A percentile compares a stretch with the other conserved stretches of the same genome.
Evolutionary conservation across 1,140 invertebrate genomes (phyloP).

Genomic region (Pygmarrhopalites habei): DNA sequence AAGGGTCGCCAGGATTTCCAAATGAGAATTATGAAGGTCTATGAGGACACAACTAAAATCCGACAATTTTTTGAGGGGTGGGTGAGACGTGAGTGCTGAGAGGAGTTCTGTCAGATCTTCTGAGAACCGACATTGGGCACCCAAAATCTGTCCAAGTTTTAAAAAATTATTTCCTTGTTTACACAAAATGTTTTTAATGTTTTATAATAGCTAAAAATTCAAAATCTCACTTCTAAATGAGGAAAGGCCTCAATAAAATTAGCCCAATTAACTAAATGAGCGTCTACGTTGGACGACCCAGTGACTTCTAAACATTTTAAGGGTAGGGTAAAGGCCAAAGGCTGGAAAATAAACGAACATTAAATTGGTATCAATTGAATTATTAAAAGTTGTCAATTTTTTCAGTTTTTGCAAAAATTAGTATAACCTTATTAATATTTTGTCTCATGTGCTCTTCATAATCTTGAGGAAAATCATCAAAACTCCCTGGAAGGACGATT

Average conservation of each 20-base stretch:
- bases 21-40: slow-evolving; percentile 21
- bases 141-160: neutral
- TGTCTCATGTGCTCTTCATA: neutral
- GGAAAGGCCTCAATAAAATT: slow-evolving; percentile 5
- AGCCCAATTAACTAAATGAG: neutral
- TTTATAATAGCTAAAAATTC: neutral
- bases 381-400: neutral
- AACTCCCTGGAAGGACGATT: neutral
- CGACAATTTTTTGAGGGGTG: neutral
- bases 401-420: neutral
- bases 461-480: neutral
- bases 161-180: neutral
- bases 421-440: neutral
- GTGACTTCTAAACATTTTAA: neutral
- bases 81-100: neutral
- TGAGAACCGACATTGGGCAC: neutral
- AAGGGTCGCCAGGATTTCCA: slow-evolving; percentile 19
- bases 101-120: neutral
- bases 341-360: too few species aligned
- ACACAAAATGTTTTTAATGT: neutral
- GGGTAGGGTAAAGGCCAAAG: too few species aligned
- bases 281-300: neutral
- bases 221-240: neutral
- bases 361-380: too few species aligned
- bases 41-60: slow-evolving; percentile 30